These are phyloP conservation scores for Drosophila gaucha DNA, from an alignment of 2,888 invertebrate genomes.

Conservation along the genomic window DNA sequence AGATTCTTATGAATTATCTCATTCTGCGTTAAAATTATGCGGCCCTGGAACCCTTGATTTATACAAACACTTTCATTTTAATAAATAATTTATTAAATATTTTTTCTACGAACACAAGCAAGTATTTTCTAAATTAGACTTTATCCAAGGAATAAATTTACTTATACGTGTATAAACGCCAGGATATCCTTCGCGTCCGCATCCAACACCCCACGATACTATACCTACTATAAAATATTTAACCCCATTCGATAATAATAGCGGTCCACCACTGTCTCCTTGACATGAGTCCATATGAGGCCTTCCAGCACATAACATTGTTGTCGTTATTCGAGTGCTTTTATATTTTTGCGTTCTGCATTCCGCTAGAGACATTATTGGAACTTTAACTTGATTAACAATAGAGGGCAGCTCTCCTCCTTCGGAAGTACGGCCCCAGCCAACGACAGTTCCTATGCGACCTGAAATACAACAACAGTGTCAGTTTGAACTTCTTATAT, in stretches of 20 bases:
- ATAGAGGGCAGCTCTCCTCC: slow-evolving; percentile 92
- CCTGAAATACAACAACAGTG: too few relatives aligned
- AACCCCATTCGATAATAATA: slow-evolving; percentile 90
- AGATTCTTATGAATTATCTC: too few relatives aligned
- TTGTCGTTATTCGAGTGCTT: slow-evolving; percentile 91
- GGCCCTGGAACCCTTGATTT: too few relatives aligned
- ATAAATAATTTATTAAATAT: slow-evolving; percentile 5
- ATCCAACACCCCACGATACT: slow-evolving; percentile 93
- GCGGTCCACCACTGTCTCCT: slow-evolving; percentile 94
- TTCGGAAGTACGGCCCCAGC: slow-evolving; percentile 94
- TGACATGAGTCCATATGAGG: slow-evolving; percentile 94
- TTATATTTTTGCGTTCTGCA: slow-evolving; percentile 94
- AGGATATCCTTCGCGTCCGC: slow-evolving; percentile 85
- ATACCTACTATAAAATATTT: slow-evolving; percentile 93
- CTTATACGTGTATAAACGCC: slow-evolving; percentile 86
- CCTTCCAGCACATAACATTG: slow-evolving; percentile 94
- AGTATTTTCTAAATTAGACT: slow-evolving; percentile 89
- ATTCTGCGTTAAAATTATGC: too few relatives aligned
- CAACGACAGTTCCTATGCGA: slow-evolving; percentile 90
- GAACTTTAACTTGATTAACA: slow-evolving; percentile 93
- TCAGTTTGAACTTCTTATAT: too few relatives aligned
- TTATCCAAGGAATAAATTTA: slow-evolving; percentile 89
- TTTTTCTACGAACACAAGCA: slow-evolving; percentile 88
- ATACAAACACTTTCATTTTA: not conserved
- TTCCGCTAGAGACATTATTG: slow-evolving; percentile 91